Base-by-base conservation (phyloP, 2,113 vertebrate genomes). In the Hippocampus zosterae region DNA sequence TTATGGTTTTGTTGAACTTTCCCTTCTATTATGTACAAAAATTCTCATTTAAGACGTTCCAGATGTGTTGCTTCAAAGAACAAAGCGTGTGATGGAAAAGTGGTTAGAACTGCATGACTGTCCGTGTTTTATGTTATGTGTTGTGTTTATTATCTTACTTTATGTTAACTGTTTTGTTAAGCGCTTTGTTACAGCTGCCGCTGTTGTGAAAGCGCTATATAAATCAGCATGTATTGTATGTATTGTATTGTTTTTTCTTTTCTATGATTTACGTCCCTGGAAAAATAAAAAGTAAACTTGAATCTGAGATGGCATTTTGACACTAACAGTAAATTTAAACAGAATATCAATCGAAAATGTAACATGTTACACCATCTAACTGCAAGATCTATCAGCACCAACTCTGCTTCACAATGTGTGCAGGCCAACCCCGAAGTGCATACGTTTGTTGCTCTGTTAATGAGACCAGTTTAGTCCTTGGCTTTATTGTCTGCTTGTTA, bases 401-500 rank as follows among this genome's bases (percentile, higher is more conserved):
- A 55, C 50, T 67, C 25, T 19, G 42, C 76, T 76, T 71, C 33
- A 42, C 55, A 42, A 37, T 42, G 69, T 69, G 74, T 77, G 77
- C 70, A 63, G 50, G 53, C 50, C 40, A 52, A 62, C 21, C 16
- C 25, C 50, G 37, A 55, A 27, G 23, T 41, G 33, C 65, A 77
- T 70, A 67, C 40, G 67, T 82, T 65, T 64, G 65, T 65, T 73
- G 48, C 11, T 65, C n/a, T 72, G 59, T 59, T 75, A 75, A 82
- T 81, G 72, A 83, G 75, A 72, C 61, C 29, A 70, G 61, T 71
- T 86, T 74, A 75, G 76, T 71, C 73, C 68, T 71, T 25, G 52
- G 80, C 69, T 88, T 81, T 86, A 82, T 81, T 80, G 78, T 70
- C 62, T 82, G 70, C 84, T 88, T 90, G 86, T 90, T 88, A 90